Percentiles rank a stretch among this genome's conserved stretches.
These are phyloP conservation scores for Apocrypta bakeri DNA, from an alignment of 1,140 invertebrate species.

Conservation along the genomic window DNA sequence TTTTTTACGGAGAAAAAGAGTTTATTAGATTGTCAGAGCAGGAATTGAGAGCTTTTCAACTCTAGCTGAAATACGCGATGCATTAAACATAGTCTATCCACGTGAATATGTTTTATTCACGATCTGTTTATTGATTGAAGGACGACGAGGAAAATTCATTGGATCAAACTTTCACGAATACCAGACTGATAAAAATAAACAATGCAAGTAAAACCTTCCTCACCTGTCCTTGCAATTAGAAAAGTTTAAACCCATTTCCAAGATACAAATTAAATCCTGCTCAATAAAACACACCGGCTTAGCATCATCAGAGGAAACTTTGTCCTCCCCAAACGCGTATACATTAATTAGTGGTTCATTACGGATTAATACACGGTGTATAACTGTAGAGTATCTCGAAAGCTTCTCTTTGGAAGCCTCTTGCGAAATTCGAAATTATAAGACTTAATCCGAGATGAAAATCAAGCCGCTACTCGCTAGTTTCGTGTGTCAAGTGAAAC, in stretches of 20 bases:
- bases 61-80: neutral
- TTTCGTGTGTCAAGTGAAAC: conserved; percentile 23
- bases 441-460: conserved; percentile 28
- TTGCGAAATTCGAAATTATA: conserved; percentile 30
- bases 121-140: neutral
- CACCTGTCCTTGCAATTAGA: too few species aligned
- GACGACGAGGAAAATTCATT: neutral
- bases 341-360: neutral
- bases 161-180: neutral
- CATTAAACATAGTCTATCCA: neutral
- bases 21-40: conserved; percentile 18
- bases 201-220: neutral
- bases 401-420: neutral
- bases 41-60: neutral
- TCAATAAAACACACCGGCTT: too few species aligned
- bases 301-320: neutral
- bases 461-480: conserved; percentile 3
- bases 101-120: neutral
- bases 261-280: too few species aligned
- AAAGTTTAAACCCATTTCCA: too few species aligned
- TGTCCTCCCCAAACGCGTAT: neutral
- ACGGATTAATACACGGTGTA: neutral
- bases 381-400: neutral
- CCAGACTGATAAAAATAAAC: neutral
- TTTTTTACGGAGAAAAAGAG: neutral